Evolutionary conservation across 2,797 vertebrate genomes (phyloP), one percentile per base, ranked within the genome.

Genomic region (Sebastes taczanowskii): DNA sequence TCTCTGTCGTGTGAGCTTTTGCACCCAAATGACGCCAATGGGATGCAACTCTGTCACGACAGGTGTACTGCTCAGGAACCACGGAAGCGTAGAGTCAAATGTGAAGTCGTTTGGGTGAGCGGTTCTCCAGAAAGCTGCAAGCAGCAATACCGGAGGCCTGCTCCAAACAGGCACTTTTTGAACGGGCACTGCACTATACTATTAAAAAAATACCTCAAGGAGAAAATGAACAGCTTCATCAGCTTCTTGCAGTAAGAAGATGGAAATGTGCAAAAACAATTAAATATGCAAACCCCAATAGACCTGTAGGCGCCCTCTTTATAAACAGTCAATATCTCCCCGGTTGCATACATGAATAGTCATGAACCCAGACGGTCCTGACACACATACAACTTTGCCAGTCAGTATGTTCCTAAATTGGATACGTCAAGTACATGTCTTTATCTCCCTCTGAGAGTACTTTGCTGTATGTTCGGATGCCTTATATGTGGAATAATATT

Each of bases 311-410:
- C 74, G 62, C 80, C 73, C 59, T 73, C 87, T 89, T 89, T 87
- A 89, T 88, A 91, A 92, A 90, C 89, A 91, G 85, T 93, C 87
- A 82, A 87, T 90, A 92, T 88, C 76, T 86, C 78, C 35, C 71
- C 77, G 78, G 80, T 74, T 85, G 81, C 16, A 11, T 14, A 77
- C 56, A 71, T 91, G 84, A 82, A 87, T 93, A 91, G 91, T 81
- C 75, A 83, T 83, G 69, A 74, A 5, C 63, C 63, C 66, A 65
- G 64, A 34, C 59, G 74, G 25, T 27, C 52, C 62, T 80, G 76
- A 46, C 66, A 74, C 69, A 84, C 66, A 73, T 52, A 68, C 30
- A 74, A 63, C 67, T 71, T 69, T 65, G 55, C 65, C 38, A 73
- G 35, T 74, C 42, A 20, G 35, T 78, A 7, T 73, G 74, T 82